Base-by-base conservation (phyloP, 2,888 invertebrate species). In the Falcaria lacertinaria region DNA sequence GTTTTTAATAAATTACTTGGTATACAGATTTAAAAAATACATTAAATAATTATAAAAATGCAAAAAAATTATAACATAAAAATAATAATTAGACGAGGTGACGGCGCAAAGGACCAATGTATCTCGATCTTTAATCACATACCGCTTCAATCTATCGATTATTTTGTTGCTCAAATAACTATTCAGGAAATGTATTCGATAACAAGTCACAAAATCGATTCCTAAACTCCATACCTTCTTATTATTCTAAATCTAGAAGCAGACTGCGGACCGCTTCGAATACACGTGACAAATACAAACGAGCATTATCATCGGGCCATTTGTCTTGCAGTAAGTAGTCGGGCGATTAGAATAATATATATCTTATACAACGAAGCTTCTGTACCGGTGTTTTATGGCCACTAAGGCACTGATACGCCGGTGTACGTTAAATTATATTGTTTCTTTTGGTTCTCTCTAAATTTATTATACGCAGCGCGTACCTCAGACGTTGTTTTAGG, bases 251-350 rank as follows among this genome's bases (percentile, higher is more conserved):
- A 57, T 47, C 45, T 52, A 44, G 42, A 40, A 42, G 45, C 35
- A 4, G 13, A 41, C 40, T 38, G 42, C 49, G 44, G 45, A 53
- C 45, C 49, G 51, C 48, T 41, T 42, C 22, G 44, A 44, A 41
- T 54, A 57, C 52, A 47, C 52, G 49, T 52, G 44, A 60, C 50
- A 56, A 62, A 58, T 56, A 57, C 59, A 46, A 57, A 53, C 50
- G 49, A 47, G 49, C 57, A 62, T 60, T 62, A 58, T 57, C 57
- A 54, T 45, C 47, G 17, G 40, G 42, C 50, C 58, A 52, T 57
- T 52, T 54, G 47, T 58, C 57, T 52, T 48, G 4, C 37, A 25
- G 37, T 25, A 22, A 25, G 15, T 11, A 37, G 14, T 25, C 15
- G 14, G 25, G 4, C 22, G 37, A 25, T 22, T 37, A 25, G 14